These are phyloP conservation scores for Lampris incognitus DNA, from an alignment of 2,113 vertebrate genomes.

Conservation along the genomic window DNA sequence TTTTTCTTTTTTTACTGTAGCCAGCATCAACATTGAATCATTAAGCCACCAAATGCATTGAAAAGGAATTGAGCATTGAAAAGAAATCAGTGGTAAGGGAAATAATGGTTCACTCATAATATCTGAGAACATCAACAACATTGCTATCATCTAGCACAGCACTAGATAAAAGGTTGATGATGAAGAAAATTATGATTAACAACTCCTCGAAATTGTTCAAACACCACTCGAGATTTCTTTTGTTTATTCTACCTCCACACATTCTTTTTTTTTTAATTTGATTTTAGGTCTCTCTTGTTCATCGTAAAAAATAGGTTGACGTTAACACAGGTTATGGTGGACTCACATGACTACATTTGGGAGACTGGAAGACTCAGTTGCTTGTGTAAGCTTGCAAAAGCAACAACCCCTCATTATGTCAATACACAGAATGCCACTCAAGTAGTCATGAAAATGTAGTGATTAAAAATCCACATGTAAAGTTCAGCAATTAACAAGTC, in stretches of 20 bases:
- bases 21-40: slow-evolving; percentile 77
- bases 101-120: slow-evolving; percentile 73
- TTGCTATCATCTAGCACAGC: not conserved
- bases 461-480: too few species aligned
- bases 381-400: not conserved
- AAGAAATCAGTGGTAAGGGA: slow-evolving; percentile 74
- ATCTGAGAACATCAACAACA: not conserved
- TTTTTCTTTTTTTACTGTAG: slow-evolving; percentile 71
- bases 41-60: slow-evolving; percentile 78
- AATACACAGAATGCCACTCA: too few species aligned
- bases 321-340: not conserved
- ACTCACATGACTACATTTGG: not conserved
- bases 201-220: slow-evolving; percentile 6
- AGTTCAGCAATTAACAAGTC: too few species aligned
- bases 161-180: slow-evolving; percentile 6
- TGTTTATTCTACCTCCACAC: not conserved
- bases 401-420: slow-evolving; percentile 22
- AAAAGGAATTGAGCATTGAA: slow-evolving; percentile 74
- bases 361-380: not conserved
- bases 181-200: not conserved
- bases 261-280: not conserved
- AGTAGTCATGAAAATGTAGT: too few species aligned
- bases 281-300: slow-evolving; percentile 6
- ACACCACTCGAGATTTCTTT: slow-evolving; percentile 10
- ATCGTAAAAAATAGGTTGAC: not conserved